A percentile compares a stretch with the other conserved stretches of the same genome.
These are phyloP conservation scores for Tetrao urogallus DNA, from an alignment of 2,113 vertebrate species.

Conservation along the genomic window DNA sequence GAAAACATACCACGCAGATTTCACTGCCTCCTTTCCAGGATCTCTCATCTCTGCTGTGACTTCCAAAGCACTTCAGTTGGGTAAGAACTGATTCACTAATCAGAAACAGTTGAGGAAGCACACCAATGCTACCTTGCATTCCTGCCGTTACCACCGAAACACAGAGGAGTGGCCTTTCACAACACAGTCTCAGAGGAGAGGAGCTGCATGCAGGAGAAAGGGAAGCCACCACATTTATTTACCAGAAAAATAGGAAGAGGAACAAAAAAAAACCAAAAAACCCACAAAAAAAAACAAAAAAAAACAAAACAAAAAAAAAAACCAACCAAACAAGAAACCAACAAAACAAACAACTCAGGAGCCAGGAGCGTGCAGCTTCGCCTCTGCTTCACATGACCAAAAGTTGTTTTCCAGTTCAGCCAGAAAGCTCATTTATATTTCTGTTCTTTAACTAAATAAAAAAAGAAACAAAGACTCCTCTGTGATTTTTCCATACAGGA, in stretches of 20 bases:
- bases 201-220: neutral
- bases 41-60: neutral
- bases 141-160: neutral
- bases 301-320: neutral
- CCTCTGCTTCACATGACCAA: neutral
- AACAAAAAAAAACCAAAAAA: neutral
- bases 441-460: neutral
- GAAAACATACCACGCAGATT: neutral
- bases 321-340: neutral
- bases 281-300: no score
- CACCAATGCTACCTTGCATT: neutral
- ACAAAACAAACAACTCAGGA: neutral
- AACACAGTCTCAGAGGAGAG: neutral
- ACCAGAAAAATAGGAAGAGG: neutral
- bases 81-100: neutral
- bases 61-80: neutral
- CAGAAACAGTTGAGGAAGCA: neutral
- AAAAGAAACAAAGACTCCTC: slow-evolving; percentile 24
- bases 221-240: neutral
- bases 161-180: neutral
- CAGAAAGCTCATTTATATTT: slow-evolving; percentile 5
- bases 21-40: neutral
- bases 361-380: neutral
- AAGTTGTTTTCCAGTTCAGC: neutral
- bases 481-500: neutral